Evolutionary conservation across 2,888 invertebrate species (phyloP).

Genomic region (Bruchidius siliquastri): DNA sequence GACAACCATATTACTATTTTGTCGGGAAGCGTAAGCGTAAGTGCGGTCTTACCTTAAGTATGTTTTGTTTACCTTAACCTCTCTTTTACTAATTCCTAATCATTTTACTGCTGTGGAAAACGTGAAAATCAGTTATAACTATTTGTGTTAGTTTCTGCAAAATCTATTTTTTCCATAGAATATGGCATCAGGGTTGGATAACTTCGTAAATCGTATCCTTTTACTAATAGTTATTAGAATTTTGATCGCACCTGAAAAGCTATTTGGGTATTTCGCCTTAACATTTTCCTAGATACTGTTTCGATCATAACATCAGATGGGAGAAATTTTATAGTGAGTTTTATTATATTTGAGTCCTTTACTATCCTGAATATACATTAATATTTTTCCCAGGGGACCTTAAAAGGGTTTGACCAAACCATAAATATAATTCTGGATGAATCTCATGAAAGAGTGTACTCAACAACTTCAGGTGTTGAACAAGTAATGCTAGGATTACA

Average conservation of each 20-base stretch:
- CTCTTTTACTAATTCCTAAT: too few species aligned
- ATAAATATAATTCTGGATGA: conserved; percentile 97
- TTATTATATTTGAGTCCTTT: neutral
- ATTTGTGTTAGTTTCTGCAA: too few species aligned
- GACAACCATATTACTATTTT: too few species aligned
- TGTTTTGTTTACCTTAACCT: too few species aligned
- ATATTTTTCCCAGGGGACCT: conserved; percentile 63
- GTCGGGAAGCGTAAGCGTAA: too few species aligned
- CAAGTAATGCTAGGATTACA: conserved; percentile 95
- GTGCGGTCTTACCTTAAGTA: too few species aligned
- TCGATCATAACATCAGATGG: conserved; percentile 96
- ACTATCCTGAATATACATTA: conserved; percentile 3
- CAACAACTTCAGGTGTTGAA: conserved; percentile 84
- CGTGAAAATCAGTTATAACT: too few species aligned
- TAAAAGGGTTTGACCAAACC: conserved; percentile 99
- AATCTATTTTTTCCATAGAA: neutral
- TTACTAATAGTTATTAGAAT: conserved; percentile 17
- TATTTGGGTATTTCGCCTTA: conserved; percentile 2
- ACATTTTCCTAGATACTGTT: conserved; percentile 62
- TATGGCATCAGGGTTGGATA: conserved; percentile 83
- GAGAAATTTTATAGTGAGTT: conserved; percentile 81
- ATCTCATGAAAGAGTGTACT: conserved; percentile 97
- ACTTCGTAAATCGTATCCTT: conserved; percentile 79
- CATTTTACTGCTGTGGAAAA: too few species aligned
- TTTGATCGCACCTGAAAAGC: neutral